Base-by-base conservation (phyloP, 2,888 invertebrate species). In the Podotricha telesiphe region DNA sequence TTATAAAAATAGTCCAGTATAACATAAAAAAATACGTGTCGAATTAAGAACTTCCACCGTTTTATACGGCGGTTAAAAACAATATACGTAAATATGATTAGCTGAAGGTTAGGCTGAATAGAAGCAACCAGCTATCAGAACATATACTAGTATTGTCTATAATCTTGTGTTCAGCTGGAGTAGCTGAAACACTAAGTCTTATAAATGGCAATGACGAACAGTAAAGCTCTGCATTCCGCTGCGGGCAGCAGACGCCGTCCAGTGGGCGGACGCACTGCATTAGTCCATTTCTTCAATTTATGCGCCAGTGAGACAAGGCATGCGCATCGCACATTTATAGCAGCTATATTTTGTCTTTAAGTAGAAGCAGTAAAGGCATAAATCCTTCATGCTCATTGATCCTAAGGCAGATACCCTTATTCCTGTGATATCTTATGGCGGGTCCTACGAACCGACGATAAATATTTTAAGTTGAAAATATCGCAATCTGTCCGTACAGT, bases 231-330 rank as follows among this genome's bases (percentile, higher is more conserved):
- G 79, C 80, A 80, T 78, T 78, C 74, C 72, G 67, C 72, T 72
- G 79, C 78, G 73, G 74, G 76, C 79, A 72, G 77, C 79, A 77
- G 74, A 74, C 74, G 66, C 73, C 74, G 74, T 73, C 67, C 68
- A 42, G 86, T 86, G 84, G 87, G 86, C 79, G 85, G 85, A 82
- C 79, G 78, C 74, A 74, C 75, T 80, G 83, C 80, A 84, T 87
- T 86, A 84, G 78, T 82, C 80, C 80, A 85, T 83, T 86, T 80
- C 80, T 78, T 78, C 82, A 84, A 83, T 87, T 85, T 84, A 85
- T 82, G 72, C 73, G 73, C 42, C 72, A 65, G 67, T 67, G 69
- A 72, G 58, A 65, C 72, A 69, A 65, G 69, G 55, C 64, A 55
- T 62, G 64, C 45, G 66, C 67, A 63, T 72, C 66, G 59, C 37